Evolutionary conservation across 2,113 vertebrate genomes (phyloP).

Genomic region (Mastomys natalensis): DNA sequence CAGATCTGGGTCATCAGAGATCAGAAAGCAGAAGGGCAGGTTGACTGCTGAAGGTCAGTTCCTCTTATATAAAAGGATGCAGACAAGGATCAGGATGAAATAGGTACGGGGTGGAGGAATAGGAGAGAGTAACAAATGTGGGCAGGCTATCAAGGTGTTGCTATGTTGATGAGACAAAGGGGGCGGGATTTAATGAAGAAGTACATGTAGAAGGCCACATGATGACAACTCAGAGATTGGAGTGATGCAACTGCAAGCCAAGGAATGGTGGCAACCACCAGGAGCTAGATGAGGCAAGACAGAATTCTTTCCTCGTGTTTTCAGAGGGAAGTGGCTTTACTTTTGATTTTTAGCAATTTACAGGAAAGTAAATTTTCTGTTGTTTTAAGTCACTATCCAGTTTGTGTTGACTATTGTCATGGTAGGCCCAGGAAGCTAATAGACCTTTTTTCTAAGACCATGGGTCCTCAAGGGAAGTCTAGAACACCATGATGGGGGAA

Average conservation of each 20-base stretch:
- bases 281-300: not conserved
- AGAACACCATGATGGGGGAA: no score
- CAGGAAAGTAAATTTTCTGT: not conserved
- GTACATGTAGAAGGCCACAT: not conserved
- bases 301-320: not conserved
- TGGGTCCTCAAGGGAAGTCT: no score
- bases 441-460: not conserved
- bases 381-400: not conserved
- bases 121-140: not conserved
- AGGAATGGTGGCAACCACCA: no score
- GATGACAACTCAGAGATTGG: not conserved
- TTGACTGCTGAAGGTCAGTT: not conserved
- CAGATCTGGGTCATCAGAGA: not conserved
- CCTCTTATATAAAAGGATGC: not conserved
- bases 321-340: not conserved
- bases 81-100: not conserved
- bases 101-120: not conserved
- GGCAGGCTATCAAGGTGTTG: not conserved
- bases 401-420: not conserved
- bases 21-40: not conserved
- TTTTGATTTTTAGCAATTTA: not conserved
- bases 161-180: not conserved
- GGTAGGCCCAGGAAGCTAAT: not conserved
- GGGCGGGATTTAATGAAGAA: not conserved
- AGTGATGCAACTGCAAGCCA: not conserved